phyloP scores from a whole-genome alignment of 2,888 invertebrate species.

The Boloria euphrosyne region DNA sequence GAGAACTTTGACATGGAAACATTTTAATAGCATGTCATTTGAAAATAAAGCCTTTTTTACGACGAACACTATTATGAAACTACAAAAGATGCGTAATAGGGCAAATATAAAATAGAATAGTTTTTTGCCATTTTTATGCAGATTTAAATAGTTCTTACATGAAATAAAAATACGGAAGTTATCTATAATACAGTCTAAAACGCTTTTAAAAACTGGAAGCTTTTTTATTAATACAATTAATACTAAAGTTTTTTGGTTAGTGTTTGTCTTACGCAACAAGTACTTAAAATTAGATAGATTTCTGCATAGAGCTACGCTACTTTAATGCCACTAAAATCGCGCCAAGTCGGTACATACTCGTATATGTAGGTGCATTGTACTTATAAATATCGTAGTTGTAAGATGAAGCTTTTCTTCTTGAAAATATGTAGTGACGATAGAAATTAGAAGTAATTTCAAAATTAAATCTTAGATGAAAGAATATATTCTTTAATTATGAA shows the following conservation, averaged over 20 bases:
- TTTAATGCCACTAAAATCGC: no score
- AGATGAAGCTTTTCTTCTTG: background rate
- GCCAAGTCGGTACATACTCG: no score
- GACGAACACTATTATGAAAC: conserved; percentile 3
- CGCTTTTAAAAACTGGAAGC: no score
- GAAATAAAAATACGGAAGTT: no score
- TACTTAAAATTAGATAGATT: no score
- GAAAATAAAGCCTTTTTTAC: background rate
- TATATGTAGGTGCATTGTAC: no score
- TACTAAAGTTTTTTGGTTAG: no score
- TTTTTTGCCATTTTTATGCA: background rate
- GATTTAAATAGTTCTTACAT: background rate
- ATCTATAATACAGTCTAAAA: no score
- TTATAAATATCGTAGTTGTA: no score
- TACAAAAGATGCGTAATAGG: background rate
- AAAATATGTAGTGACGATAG: background rate
- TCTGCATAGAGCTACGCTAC: no score
- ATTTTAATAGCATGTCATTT: conserved; percentile 8
- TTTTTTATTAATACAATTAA: no score
- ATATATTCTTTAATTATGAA: background rate
- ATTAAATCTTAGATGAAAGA: background rate
- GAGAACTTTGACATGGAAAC: conserved; percentile 9
- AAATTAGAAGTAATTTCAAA: background rate
- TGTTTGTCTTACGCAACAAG: no score
- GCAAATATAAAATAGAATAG: background rate